Evolutionary conservation across 2,113 vertebrate species (phyloP).

Genomic region (Campylorhamphus procurvoides): DNA sequence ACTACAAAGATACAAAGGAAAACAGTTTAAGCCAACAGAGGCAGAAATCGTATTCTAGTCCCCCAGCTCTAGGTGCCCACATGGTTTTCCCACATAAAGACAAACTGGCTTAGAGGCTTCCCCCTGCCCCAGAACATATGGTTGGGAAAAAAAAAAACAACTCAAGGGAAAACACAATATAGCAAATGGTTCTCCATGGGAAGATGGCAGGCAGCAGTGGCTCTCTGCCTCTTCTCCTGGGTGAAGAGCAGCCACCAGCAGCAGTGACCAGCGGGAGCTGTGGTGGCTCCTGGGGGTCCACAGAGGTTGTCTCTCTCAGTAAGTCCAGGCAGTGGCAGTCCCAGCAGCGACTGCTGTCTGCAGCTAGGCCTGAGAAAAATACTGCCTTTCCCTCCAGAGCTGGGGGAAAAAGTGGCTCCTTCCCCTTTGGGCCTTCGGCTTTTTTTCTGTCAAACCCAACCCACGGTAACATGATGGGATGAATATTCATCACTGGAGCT

Average conservation of each 20-base stretch:
- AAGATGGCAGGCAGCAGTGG: neutral
- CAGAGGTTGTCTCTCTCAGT: neutral
- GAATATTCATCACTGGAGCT: neutral
- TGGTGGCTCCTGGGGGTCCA: too few species aligned
- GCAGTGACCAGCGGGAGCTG: neutral
- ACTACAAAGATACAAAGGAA: neutral
- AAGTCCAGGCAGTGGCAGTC: neutral
- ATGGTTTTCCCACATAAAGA: neutral
- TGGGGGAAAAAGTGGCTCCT: neutral
- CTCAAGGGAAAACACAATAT: neutral
- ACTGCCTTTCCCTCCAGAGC: neutral
- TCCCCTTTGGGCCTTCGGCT: neutral
- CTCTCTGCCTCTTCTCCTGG: neutral
- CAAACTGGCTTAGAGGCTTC: neutral
- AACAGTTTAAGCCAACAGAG: neutral
- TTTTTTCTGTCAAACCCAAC: neutral
- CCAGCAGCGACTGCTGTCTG: neutral
- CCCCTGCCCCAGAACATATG: neutral
- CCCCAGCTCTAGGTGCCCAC: too few species aligned
- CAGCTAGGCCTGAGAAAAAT: neutral
- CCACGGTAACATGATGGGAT: neutral
- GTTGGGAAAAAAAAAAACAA: neutral
- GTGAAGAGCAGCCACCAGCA: neutral
- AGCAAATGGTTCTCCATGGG: neutral
- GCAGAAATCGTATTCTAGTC: neutral